These are phyloP conservation scores for Alcedo quadribrachys DNA, from an alignment of 2,797 vertebrate genomes.

Conservation along the genomic window DNA sequence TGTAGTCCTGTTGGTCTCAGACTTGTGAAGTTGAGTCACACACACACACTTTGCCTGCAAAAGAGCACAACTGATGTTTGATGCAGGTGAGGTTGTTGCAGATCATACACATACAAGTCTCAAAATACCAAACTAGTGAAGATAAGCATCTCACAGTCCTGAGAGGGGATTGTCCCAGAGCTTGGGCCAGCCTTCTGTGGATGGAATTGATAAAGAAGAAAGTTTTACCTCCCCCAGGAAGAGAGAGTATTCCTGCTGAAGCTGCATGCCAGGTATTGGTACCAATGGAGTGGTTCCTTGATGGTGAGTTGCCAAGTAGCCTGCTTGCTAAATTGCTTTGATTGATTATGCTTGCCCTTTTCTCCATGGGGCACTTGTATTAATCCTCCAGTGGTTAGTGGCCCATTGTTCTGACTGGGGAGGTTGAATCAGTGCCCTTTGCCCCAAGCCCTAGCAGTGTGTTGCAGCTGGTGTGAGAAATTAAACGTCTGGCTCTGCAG, in stretches of 20 bases:
- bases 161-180: background rate
- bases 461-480: background rate
- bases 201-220: background rate
- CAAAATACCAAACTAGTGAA: background rate
- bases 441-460: background rate
- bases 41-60: background rate
- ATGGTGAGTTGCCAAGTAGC: background rate
- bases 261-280: background rate
- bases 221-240: background rate
- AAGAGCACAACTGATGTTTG: background rate
- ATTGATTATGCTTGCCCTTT: background rate
- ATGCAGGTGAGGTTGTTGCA: accelerated
- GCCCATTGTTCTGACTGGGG: background rate
- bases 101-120: background rate
- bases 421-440: background rate
- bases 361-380: background rate
- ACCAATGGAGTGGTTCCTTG: background rate
- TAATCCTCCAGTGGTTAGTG: background rate
- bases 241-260: background rate
- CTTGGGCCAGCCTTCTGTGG: background rate
- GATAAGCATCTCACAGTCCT: background rate
- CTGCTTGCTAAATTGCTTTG: background rate
- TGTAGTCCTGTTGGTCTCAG: background rate
- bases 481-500: background rate
- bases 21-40: background rate